A percentile compares a stretch with the other conserved stretches of the same genome.
phyloP scores from a whole-genome alignment of 2,797 vertebrate species.

The Xyrichtys novacula region DNA sequence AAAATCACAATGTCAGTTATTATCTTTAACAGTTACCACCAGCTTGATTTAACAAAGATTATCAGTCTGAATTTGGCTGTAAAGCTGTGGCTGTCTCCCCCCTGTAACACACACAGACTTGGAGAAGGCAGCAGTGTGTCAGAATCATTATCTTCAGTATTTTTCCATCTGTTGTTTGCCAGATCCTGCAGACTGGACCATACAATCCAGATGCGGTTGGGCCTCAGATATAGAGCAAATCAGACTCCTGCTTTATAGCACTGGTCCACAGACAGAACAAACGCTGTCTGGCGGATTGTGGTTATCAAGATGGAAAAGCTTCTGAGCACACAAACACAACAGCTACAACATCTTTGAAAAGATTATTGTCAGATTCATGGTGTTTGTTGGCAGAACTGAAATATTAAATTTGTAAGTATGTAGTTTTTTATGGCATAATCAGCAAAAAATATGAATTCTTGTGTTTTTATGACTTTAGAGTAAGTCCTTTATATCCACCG shows the following conservation, averaged over 20 bases:
- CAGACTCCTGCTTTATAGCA: slow-evolving; percentile 39
- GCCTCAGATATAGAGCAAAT: slow-evolving; percentile 62
- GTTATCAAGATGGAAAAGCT: slow-evolving; percentile 35
- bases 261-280: slow-evolving; percentile 36
- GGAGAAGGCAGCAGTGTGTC: slow-evolving; percentile 57
- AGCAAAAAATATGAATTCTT: no score
- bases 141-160: slow-evolving; percentile 83
- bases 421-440: no score
- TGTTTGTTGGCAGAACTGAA: no score
- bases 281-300: slow-evolving; percentile 13
- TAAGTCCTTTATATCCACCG: no score
- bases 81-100: slow-evolving; percentile 8
- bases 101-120: slow-evolving; percentile 6
- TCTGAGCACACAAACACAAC: slow-evolving; percentile 23
- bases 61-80: slow-evolving; percentile 32
- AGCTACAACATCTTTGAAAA: slow-evolving; percentile 2
- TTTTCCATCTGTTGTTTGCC: slow-evolving; percentile 82
- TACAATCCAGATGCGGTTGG: slow-evolving; percentile 84
- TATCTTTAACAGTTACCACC: slow-evolving; percentile 26
- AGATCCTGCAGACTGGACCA: slow-evolving; percentile 80
- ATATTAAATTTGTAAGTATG: no score
- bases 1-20: slow-evolving; percentile 25
- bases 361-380: no score
- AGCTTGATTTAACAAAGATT: slow-evolving; percentile 31
- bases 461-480: no score